phyloP scores from a whole-genome alignment of 2,888 invertebrate genomes.

The Drosophila borborema region DNA sequence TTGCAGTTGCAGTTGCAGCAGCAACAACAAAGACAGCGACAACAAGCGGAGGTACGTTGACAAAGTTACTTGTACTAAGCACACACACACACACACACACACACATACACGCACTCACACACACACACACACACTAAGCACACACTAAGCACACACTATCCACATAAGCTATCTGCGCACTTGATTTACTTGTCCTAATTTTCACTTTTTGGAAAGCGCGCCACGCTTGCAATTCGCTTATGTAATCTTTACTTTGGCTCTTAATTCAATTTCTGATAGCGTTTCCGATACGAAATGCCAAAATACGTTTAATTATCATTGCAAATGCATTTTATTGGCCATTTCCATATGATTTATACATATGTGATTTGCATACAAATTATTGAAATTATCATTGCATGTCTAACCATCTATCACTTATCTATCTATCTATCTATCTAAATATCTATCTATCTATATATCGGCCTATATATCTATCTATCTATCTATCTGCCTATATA shows the following conservation, averaged over 20 bases:
- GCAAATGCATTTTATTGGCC: conserved; percentile 3
- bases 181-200: conserved; percentile 60
- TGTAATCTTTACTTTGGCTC: conserved; percentile 11
- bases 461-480: background rate
- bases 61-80: conserved; percentile 34
- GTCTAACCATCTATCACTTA: background rate
- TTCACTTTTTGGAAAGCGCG: conserved; percentile 69
- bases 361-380: background rate
- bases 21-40: conserved; percentile 39
- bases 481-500: background rate
- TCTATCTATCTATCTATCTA: background rate
- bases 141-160: conserved; percentile 4
- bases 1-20: conserved; percentile 25
- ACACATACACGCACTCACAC: conserved; percentile 8
- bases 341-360: background rate
- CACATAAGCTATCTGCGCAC: conserved; percentile 24
- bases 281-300: conserved; percentile 6
- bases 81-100: conserved; percentile 11
- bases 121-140: conserved; percentile 11
- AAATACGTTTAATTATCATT: conserved; percentile 8
- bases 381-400: no score
- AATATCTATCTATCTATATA: background rate
- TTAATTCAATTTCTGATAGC: conserved; percentile 10
- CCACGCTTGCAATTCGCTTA: conserved; percentile 35
- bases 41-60: conserved; percentile 67